Conservation (phyloP, 2,888 invertebrate genomes). For the Esperia sulphurella region DNA sequence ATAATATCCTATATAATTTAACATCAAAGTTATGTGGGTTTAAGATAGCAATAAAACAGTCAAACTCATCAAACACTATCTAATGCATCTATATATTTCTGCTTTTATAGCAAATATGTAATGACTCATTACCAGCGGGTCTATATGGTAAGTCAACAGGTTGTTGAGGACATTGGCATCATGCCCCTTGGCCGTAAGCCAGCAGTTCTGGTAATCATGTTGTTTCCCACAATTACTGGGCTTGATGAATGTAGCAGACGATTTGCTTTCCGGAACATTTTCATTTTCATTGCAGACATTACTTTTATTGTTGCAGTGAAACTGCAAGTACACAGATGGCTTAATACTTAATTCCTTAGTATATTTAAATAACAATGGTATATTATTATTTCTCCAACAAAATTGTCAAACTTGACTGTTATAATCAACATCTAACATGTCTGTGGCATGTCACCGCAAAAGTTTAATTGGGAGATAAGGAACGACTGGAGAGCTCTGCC, state of each 20-base stretch:
- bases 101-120: too few relatives aligned
- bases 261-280: background rate
- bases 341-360: too few relatives aligned
- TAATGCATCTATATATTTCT: too few relatives aligned
- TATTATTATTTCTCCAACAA: background rate
- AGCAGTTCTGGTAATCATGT: conserved; percentile 45
- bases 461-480: background rate
- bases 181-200: conserved; percentile 60
- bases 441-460: background rate
- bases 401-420: background rate
- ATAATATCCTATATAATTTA: too few relatives aligned
- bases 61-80: too few relatives aligned
- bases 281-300: too few relatives aligned
- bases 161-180: conserved; percentile 48
- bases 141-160: conserved; percentile 58
- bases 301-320: too few relatives aligned
- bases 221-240: conserved; percentile 42
- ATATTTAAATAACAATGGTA: too few relatives aligned
- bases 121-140: too few relatives aligned
- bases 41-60: too few relatives aligned
- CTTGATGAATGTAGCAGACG: conserved; percentile 34
- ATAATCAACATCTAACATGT: background rate
- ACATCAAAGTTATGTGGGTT: too few relatives aligned
- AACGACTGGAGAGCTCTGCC: background rate
- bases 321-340: too few relatives aligned